These are phyloP conservation scores for Typhlichthys eigenmanni DNA, from an alignment of 2,797 vertebrate species.

Conservation along the genomic window DNA sequence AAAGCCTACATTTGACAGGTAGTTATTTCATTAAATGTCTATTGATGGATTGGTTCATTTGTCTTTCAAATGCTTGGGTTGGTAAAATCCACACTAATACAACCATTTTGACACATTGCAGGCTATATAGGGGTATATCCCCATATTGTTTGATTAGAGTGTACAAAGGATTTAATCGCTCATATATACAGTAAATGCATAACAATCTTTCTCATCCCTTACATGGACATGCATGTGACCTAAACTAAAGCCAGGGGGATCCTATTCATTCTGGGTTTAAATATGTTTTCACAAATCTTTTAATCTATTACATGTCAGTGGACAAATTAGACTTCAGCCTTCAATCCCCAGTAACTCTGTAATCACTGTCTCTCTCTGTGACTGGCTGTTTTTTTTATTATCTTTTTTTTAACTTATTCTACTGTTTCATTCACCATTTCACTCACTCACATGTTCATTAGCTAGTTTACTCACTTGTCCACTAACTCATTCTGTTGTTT, in stretches of 20 bases:
- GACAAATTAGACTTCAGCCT: constrained; percentile 5
- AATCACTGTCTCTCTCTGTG: too few relatives aligned
- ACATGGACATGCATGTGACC: constrained; percentile 26
- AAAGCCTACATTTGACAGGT: constrained; percentile 64
- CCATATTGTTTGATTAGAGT: constrained; percentile 27
- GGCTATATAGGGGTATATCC: constrained; percentile 22
- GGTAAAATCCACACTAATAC: constrained; percentile 46
- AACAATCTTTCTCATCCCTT: constrained; percentile 11
- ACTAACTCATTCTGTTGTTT: too few relatives aligned
- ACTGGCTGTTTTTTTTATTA: too few relatives aligned
- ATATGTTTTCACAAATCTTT: constrained; percentile 18
- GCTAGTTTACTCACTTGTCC: neutral
- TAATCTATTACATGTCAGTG: constrained; percentile 25
- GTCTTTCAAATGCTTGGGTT: constrained; percentile 54
- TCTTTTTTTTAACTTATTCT: constrained; percentile 22
- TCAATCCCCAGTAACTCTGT: too few relatives aligned
- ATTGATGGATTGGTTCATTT: constrained; percentile 52
- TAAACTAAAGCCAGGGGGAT: constrained; percentile 18
- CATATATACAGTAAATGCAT: constrained; percentile 17
- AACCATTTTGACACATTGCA: constrained; percentile 34
- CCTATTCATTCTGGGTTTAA: constrained; percentile 26
- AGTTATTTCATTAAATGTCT: constrained; percentile 63
- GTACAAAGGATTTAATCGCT: constrained; percentile 42
- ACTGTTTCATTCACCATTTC: constrained; percentile 22
- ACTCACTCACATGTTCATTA: neutral